Percentiles rank a stretch among this genome's conserved stretches.
Conservation (phyloP, 2,888 invertebrate genomes). For the Scaeva pyrastri region DNA sequence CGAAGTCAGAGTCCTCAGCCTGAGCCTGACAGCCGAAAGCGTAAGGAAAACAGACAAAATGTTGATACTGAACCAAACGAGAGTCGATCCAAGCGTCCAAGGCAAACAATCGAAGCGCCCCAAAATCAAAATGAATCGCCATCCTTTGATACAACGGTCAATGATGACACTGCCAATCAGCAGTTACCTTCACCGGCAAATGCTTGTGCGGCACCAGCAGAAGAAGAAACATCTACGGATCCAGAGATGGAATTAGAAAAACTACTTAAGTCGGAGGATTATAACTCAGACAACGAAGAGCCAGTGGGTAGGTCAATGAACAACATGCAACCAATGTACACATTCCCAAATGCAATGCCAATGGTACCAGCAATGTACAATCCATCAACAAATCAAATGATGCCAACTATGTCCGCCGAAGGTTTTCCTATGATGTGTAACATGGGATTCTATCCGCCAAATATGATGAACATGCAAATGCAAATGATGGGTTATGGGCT, state of each 20-base stretch:
- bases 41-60: neutral
- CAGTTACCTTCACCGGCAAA: neutral
- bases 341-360: slow-evolving; percentile 18
- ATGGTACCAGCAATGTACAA: slow-evolving; percentile 1
- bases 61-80: neutral
- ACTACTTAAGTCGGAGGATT: slow-evolving; percentile 44
- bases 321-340: slow-evolving; percentile 1
- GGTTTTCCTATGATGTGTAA: slow-evolving; percentile 39
- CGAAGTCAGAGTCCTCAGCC: neutral
- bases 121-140: neutral
- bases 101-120: neutral
- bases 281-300: slow-evolving; percentile 45
- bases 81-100: slow-evolving; percentile 6
- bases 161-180: neutral
- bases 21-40: neutral
- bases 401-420: neutral
- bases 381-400: slow-evolving; percentile 27
- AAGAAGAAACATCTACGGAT: neutral
- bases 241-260: slow-evolving; percentile 24
- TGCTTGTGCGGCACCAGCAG: neutral
- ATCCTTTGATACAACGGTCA: no score
- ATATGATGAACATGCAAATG: slow-evolving; percentile 47
- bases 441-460: slow-evolving; percentile 26
- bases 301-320: neutral
- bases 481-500: slow-evolving; percentile 45